Evolutionary conservation across 1,140 invertebrate species (phyloP), one percentile per base, ranked within the genome.

Genomic region (Kradibia gibbosae): DNA sequence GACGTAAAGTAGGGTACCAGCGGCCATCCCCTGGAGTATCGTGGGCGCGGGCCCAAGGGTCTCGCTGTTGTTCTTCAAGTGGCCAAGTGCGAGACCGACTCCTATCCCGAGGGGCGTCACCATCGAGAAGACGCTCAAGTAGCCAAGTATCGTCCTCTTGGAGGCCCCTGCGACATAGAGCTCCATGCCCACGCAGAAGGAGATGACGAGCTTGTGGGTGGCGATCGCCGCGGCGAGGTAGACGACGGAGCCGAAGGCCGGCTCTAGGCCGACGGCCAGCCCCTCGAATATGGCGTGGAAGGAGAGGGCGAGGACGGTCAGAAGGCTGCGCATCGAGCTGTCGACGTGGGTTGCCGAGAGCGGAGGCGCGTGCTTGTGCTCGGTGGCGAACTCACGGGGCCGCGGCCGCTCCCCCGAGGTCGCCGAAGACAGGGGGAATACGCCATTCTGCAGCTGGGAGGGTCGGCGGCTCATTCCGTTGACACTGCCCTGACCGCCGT

Each of bases 1-100:
- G 50, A 98, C 96, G 87, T 97, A 98, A 0, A 98, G 92, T 17
- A 98, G 92, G 0, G 97, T 98, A 28, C 97, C 97, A 60, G 95
- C 95, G 0, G 96, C 96, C 90, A 97, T 93, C 13, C 96, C 96
- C 86, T 97, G 96, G 0, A 97, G 91, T 5, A 97, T 90, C 0
- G 90, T 90, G 0, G 91, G 89, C 0, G 87, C 88, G 0, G 90
- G 88, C 0, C 90, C 90, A 0, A 91, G 83, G 8, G 89, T 90
- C 4, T 89, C 90, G 83, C 88, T 93, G 84, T 90, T 89, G 75
- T 90, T 90, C 17, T 90, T 88, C n/a, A 91, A 88, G 31, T 91
- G 86, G 0, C 89, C 88, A 39, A 92, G 88, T 67, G 86, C 92
- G 84, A 92, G 89, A 28, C 93, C 95, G 10, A 95, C 89, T 0